A percentile compares a stretch with the other conserved stretches of the same genome.
Conservation (phyloP, 2,888 invertebrate species). For the Yponomeuta cagnagella region DNA sequence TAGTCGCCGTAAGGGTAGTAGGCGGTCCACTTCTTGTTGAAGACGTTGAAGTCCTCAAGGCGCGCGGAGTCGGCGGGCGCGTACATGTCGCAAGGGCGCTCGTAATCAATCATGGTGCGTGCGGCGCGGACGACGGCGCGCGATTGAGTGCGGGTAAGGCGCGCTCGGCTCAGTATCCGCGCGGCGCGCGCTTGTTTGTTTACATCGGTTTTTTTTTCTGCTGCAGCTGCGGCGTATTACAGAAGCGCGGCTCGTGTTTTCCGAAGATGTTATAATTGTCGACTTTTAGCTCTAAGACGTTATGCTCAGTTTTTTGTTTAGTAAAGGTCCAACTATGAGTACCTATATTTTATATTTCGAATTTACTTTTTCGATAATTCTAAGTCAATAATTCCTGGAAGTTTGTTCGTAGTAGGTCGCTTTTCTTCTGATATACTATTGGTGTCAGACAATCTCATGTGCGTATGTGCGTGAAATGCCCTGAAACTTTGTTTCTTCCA, state of each 20-base stretch:
- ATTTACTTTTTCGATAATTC: no score
- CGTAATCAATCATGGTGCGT: constrained; percentile 61
- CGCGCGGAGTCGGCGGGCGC: constrained; percentile 57
- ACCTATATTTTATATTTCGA: no score
- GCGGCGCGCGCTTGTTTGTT: constrained; percentile 22
- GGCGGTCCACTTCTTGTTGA: constrained; percentile 54
- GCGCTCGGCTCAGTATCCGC: constrained; percentile 22
- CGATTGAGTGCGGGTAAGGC: constrained; percentile 30
- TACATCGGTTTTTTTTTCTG: neutral
- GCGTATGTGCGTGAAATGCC: neutral
- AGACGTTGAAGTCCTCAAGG: constrained; percentile 61
- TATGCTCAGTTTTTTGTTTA: constrained; percentile 1
- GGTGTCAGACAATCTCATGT: neutral
- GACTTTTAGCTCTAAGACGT: neutral
- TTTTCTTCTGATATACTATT: neutral
- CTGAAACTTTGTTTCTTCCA: neutral
- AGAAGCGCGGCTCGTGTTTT: neutral
- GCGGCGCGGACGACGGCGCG: constrained; percentile 40
- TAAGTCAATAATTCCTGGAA: neutral
- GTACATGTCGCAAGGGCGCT: constrained; percentile 69
- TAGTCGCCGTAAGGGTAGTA: constrained; percentile 57
- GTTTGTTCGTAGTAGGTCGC: no score
- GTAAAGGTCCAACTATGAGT: neutral
- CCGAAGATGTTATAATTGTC: neutral
- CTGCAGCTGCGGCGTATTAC: neutral